Evolutionary conservation across 2,888 invertebrate species (phyloP).

Genomic region (Alentia gelatinosa): DNA sequence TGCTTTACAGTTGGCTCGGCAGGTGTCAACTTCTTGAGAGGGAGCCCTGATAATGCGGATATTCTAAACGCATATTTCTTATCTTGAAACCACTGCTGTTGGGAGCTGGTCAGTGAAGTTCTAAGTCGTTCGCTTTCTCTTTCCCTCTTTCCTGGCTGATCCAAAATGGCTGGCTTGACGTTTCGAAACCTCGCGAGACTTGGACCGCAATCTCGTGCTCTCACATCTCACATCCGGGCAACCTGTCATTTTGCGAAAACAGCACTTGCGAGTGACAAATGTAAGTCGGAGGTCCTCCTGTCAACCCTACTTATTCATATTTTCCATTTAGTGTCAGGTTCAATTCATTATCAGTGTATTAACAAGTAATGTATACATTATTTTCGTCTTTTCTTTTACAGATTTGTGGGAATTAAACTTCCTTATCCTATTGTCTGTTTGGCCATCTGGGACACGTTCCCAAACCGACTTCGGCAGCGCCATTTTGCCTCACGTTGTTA

Average conservation of each 20-base stretch:
- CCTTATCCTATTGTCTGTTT: neutral
- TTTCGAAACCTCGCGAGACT: slow-evolving; percentile 52
- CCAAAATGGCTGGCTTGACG: slow-evolving; percentile 56
- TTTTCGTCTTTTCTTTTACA: neutral
- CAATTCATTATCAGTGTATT: neutral
- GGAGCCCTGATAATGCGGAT: neutral
- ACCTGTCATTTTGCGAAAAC: slow-evolving; percentile 32
- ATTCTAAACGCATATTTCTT: neutral
- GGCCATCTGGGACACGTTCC: slow-evolving; percentile 50
- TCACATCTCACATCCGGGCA: slow-evolving; percentile 53
- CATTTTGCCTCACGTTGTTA: slow-evolving; percentile 58
- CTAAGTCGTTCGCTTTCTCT: neutral
- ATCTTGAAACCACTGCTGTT: neutral
- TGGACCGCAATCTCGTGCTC: neutral
- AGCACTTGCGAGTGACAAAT: neutral
- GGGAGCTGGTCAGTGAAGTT: neutral
- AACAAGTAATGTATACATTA: neutral
- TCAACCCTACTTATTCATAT: neutral
- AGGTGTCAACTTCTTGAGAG: neutral
- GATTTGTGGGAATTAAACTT: neutral
- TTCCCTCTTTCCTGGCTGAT: neutral
- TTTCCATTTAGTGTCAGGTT: neutral
- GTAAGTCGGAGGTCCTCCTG: neutral
- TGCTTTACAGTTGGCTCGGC: neutral
- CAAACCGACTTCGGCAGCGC: slow-evolving; percentile 53